Conservation (phyloP, 2,113 vertebrate species). For the Anolis carolinensis region DNA sequence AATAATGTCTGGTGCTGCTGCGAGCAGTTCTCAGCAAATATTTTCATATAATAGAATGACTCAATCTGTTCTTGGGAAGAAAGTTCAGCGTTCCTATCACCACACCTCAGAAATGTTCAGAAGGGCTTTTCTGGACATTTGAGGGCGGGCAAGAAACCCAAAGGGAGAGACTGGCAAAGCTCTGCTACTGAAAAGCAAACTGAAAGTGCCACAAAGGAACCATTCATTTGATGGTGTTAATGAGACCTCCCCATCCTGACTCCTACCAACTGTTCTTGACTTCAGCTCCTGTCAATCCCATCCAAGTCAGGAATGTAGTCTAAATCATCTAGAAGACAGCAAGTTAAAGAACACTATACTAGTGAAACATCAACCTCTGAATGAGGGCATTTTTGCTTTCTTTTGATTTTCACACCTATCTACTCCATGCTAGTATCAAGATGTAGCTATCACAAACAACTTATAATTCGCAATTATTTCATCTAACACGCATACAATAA, state of each 20-base stretch:
- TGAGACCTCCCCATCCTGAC: not conserved
- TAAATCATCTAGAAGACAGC: not conserved
- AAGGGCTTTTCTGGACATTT: not conserved
- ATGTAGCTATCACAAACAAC: no score
- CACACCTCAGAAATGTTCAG: not conserved
- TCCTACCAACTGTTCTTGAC: not conserved
- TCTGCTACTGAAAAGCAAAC: constrained; percentile 22
- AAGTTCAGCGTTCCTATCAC: constrained; percentile 8
- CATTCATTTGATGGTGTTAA: not conserved
- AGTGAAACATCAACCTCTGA: no score
- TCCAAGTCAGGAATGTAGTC: not conserved
- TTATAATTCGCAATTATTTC: no score
- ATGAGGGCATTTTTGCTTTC: no score
- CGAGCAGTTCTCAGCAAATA: not conserved
- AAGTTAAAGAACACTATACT: not conserved
- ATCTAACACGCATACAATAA: no score
- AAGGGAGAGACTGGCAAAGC: not conserved
- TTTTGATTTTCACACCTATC: no score
- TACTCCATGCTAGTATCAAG: no score
- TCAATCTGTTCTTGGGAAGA: not conserved
- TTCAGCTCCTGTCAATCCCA: not conserved
- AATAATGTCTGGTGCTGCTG: not conserved
- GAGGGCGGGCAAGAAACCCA: not conserved
- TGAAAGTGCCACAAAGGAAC: constrained; percentile 14
- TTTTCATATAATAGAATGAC: not conserved